Conservation (phyloP, 2,888 invertebrate genomes). For the Drosophila austrosaltans region DNA sequence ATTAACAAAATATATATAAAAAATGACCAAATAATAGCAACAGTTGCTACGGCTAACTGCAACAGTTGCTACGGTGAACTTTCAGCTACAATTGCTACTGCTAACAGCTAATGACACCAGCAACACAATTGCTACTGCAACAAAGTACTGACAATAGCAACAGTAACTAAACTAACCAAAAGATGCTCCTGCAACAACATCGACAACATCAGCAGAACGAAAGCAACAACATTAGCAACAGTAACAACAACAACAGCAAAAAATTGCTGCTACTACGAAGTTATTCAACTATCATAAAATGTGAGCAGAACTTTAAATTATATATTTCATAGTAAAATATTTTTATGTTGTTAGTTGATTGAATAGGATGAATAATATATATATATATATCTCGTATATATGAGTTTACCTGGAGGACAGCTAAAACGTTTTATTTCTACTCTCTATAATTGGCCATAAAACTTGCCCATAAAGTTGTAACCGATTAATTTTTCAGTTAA, state of each 20-base stretch:
- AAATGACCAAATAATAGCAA: too few relatives aligned
- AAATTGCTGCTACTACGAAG: background rate
- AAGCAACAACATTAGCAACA: background rate
- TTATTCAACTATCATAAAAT: background rate
- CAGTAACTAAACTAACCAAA: too few relatives aligned
- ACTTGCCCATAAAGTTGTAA: conserved; percentile 53
- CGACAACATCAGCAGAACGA: background rate
- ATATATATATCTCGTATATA: too few relatives aligned
- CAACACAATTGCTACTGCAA: too few relatives aligned
- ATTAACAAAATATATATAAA: conserved; percentile 4
- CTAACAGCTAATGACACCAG: too few relatives aligned
- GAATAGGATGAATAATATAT: conserved; percentile 24
- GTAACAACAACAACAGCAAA: background rate
- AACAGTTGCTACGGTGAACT: background rate
- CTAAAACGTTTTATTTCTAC: conserved; percentile 8
- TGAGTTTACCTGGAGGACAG: background rate
- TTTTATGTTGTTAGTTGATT: conserved; percentile 22
- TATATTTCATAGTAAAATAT: background rate
- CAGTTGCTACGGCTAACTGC: background rate
- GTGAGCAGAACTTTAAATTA: background rate
- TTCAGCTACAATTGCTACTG: background rate
- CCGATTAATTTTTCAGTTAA: conserved; percentile 59
- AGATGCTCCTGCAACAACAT: too few relatives aligned
- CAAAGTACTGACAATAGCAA: too few relatives aligned
- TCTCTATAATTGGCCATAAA: conserved; percentile 64